A percentile compares a stretch with the other conserved stretches of the same genome.
phyloP scores from a whole-genome alignment of 1,140 invertebrate genomes.

The Tetraneura akinire region DNA sequence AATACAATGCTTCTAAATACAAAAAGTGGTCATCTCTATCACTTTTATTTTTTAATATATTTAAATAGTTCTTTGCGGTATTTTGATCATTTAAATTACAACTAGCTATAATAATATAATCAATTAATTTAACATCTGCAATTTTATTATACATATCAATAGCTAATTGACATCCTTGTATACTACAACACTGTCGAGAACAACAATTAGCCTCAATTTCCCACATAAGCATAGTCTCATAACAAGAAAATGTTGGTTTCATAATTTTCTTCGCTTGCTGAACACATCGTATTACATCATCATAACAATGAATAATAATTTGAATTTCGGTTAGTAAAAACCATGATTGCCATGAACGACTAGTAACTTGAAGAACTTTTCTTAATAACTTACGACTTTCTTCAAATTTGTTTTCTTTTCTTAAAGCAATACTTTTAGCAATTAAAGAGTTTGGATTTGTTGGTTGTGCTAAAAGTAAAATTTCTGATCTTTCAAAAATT shows the following conservation, averaged over 20 bases:
- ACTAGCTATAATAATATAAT: conserved; percentile 24
- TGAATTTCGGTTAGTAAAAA: conserved; percentile 37
- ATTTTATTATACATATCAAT: background rate
- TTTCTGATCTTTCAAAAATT: conserved; percentile 29
- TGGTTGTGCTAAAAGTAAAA: conserved; percentile 13
- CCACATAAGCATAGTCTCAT: conserved; percentile 37
- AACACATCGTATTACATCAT: conserved; percentile 34
- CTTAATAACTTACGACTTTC: conserved; percentile 35
- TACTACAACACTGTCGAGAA: background rate
- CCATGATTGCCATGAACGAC: conserved; percentile 38
- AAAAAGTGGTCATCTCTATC: background rate
- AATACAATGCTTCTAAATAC: conserved; percentile 21
- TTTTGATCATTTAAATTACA: conserved; percentile 25
- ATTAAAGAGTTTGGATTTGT: conserved; percentile 42
- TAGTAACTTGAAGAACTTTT: conserved; percentile 28
- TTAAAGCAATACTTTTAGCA: conserved; percentile 41
- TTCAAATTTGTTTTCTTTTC: conserved; percentile 3
- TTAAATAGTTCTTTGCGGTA: conserved; percentile 37
- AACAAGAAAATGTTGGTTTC: conserved; percentile 43
- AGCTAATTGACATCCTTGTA: conserved; percentile 18
- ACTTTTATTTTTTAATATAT: conserved; percentile 33
- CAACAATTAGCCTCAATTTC: conserved; percentile 39
- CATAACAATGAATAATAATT: conserved; percentile 14
- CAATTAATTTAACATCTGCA: background rate
- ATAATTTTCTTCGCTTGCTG: conserved; percentile 38